Evolutionary conservation across 2,888 invertebrate species (phyloP).

Genomic region (Aphodius granarius): DNA sequence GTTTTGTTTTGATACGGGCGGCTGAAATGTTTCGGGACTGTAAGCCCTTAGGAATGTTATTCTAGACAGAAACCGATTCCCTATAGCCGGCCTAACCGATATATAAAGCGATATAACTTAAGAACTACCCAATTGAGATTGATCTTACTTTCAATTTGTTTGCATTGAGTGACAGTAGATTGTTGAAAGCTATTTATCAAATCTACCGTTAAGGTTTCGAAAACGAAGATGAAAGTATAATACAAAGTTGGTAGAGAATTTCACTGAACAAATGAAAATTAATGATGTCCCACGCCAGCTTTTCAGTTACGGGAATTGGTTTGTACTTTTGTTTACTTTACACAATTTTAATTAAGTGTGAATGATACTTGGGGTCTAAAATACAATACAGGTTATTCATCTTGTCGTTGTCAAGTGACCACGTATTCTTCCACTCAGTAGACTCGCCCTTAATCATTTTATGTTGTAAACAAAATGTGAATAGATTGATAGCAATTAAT

Average conservation of each 20-base stretch:
- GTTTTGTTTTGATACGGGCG: not conserved
- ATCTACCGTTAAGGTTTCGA: not conserved
- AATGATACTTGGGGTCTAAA: no score
- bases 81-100: not conserved
- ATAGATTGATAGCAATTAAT: no score
- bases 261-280: not conserved
- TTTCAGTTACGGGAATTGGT: not conserved
- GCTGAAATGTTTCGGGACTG: not conserved
- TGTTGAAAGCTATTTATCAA: not conserved
- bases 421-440: no score
- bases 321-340: not conserved
- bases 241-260: not conserved
- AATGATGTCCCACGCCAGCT: not conserved
- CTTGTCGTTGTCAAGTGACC: no score
- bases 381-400: no score
- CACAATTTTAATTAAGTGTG: no score
- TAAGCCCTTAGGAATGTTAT: not conserved
- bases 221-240: not conserved
- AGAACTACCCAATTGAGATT: not conserved
- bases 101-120: no score
- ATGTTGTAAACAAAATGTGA: no score
- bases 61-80: not conserved
- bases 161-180: not conserved
- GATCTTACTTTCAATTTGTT: not conserved
- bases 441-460: no score